phyloP scores from a whole-genome alignment of 35 echinoderm and acorn worm species.

The Nesometra sesokonis region DNA sequence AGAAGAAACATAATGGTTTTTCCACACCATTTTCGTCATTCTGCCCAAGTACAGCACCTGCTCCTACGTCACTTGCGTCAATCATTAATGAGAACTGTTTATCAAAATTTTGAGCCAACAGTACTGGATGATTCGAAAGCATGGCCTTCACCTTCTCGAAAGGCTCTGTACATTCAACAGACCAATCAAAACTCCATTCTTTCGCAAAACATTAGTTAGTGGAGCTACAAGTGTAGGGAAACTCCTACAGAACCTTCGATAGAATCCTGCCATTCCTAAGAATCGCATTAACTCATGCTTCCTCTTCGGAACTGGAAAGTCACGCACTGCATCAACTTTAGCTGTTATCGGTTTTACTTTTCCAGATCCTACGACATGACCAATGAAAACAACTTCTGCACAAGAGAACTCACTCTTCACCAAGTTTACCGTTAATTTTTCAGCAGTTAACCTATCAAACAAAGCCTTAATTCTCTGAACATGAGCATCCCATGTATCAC shows the following conservation, averaged over 20 bases:
- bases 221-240: background rate
- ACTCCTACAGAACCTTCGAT: too few relatives aligned
- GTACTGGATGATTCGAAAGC: background rate
- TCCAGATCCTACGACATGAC: too few relatives aligned
- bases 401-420: too few relatives aligned
- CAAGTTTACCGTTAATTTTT: constrained; percentile 25
- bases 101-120: background rate
- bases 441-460: too few relatives aligned
- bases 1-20: too few relatives aligned
- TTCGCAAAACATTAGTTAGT: background rate
- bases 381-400: constrained; percentile 10
- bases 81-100: background rate
- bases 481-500: constrained; percentile 15
- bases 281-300: constrained; percentile 2
- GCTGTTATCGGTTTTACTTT: too few relatives aligned
- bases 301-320: too few relatives aligned
- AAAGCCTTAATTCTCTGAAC: background rate
- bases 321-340: too few relatives aligned
- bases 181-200: constrained; percentile 11
- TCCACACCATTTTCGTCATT: too few relatives aligned
- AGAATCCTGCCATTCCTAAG: constrained; percentile 11
- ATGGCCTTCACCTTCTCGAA: too few relatives aligned
- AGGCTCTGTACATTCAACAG: background rate
- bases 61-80: too few relatives aligned
- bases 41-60: too few relatives aligned